Percentiles rank a stretch among this genome's conserved stretches.
Evolutionary conservation across 2,113 vertebrate species (phyloP).

Genomic region (Osmerus eperlanus): DNA sequence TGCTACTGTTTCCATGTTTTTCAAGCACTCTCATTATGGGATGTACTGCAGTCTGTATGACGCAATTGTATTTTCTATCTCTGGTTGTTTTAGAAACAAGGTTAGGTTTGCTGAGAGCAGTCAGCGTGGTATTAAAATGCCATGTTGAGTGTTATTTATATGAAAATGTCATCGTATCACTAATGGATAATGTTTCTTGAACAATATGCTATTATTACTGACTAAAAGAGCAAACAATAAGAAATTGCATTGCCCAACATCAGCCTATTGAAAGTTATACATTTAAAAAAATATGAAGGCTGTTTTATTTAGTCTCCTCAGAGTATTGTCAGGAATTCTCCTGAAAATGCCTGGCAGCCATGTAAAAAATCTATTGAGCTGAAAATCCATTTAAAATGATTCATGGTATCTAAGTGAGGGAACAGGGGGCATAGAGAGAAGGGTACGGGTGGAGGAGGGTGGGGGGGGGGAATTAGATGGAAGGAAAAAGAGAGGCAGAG

Average conservation of each 20-base stretch:
- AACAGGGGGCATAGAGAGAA: not conserved
- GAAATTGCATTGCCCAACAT: no score
- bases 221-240: no score
- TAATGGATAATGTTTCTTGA: no score
- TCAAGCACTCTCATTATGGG: no score
- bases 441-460: not conserved
- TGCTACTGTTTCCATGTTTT: no score
- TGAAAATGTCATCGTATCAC: slow-evolving; percentile 58
- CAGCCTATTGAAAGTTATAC: no score
- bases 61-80: not conserved
- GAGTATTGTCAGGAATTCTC: not conserved
- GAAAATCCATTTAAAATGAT: slow-evolving; percentile 17
- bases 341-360: slow-evolving; percentile 3
- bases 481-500: not conserved
- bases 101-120: slow-evolving; percentile 51
- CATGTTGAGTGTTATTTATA: slow-evolving; percentile 19
- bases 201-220: no score
- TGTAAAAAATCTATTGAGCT: slow-evolving; percentile 12
- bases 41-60: no score
- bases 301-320: no score
- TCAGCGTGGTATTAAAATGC: slow-evolving; percentile 76
- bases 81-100: not conserved
- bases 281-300: no score
- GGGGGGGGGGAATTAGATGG: not conserved
- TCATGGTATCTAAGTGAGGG: slow-evolving; percentile 11